phyloP scores from a whole-genome alignment of 2,888 invertebrate species.

The Gymnosoma rotundatum region DNA sequence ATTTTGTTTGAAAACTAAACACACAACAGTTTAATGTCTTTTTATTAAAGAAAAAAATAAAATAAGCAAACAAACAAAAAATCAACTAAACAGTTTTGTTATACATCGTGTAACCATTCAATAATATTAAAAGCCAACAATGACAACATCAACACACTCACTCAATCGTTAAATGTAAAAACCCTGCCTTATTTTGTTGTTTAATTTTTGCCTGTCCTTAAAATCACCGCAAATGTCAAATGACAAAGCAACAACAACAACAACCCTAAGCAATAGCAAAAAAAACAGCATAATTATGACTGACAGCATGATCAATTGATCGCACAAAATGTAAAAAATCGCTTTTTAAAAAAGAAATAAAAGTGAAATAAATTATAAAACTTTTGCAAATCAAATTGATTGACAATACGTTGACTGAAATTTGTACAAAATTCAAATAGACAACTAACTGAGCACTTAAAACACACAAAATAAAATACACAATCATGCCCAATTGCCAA shows the following conservation, averaged over 20 bases:
- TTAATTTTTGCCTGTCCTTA: conserved; percentile 57
- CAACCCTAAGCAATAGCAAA: conserved; percentile 29
- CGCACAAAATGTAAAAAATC: conserved; percentile 47
- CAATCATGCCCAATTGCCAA: neutral
- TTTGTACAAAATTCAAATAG: conserved; percentile 59
- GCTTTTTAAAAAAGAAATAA: conserved; percentile 13
- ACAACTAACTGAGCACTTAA: conserved; percentile 11
- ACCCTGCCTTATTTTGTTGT: conserved; percentile 54
- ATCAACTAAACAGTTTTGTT: conserved; percentile 51
- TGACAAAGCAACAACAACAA: conserved; percentile 35
- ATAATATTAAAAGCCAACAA: conserved; percentile 42
- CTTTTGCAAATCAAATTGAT: conserved; percentile 57
- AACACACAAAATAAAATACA: neutral
- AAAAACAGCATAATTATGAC: conserved; percentile 66
- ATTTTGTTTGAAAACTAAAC: conserved; percentile 52
- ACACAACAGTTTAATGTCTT: conserved; percentile 38
- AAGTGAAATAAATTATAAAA: conserved; percentile 39
- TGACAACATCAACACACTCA: conserved; percentile 45
- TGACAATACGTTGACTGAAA: conserved; percentile 68
- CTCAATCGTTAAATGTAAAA: conserved; percentile 36
- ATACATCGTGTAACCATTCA: conserved; percentile 53
- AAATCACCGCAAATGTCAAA: conserved; percentile 68
- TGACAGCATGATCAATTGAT: conserved; percentile 70
- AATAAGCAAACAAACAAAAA: neutral
- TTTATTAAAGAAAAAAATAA: neutral